These are phyloP conservation scores for Carettochelys insculpta DNA, from an alignment of 2,113 vertebrate genomes.

Conservation along the genomic window DNA sequence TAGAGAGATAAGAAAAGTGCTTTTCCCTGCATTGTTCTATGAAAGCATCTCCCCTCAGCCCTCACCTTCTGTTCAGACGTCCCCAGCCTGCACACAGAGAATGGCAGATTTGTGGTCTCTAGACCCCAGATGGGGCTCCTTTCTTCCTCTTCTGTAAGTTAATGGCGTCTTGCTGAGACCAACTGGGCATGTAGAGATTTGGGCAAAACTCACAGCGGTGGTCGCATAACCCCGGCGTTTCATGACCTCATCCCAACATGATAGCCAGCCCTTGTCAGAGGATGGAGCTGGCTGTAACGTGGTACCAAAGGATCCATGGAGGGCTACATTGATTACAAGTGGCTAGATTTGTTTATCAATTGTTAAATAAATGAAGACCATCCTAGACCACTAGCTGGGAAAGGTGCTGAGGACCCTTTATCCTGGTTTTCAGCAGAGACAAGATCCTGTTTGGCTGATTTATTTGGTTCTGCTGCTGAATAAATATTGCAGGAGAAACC, in stretches of 20 bases:
- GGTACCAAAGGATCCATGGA: conserved; percentile 64
- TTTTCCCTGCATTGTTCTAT: conserved; percentile 66
- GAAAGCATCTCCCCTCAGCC: conserved; percentile 67
- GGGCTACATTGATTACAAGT: conserved; percentile 77
- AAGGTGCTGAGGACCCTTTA: background rate
- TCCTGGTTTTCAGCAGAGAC: background rate
- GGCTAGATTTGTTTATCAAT: conserved; percentile 85
- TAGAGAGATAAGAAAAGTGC: background rate
- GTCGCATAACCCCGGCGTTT: conserved; percentile 73
- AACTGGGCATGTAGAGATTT: conserved; percentile 91
- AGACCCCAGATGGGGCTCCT: conserved; percentile 75
- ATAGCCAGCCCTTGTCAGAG: conserved; percentile 48
- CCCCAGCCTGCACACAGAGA: conserved; percentile 58
- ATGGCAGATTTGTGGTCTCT: conserved; percentile 73
- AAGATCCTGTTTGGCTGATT: background rate
- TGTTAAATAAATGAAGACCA: conserved; percentile 85
- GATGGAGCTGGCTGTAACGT: conserved; percentile 61
- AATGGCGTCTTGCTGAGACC: conserved; percentile 90
- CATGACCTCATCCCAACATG: conserved; percentile 46
- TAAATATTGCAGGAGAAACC: background rate
- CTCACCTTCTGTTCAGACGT: conserved; percentile 65
- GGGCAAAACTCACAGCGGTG: conserved; percentile 84
- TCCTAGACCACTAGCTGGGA: conserved; percentile 83
- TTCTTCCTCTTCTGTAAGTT: conserved; percentile 74
- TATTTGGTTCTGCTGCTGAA: background rate